Evolutionary conservation across 2,113 vertebrate species (phyloP), one percentile per base, ranked within the genome.

Genomic region (Raja brachyura): DNA sequence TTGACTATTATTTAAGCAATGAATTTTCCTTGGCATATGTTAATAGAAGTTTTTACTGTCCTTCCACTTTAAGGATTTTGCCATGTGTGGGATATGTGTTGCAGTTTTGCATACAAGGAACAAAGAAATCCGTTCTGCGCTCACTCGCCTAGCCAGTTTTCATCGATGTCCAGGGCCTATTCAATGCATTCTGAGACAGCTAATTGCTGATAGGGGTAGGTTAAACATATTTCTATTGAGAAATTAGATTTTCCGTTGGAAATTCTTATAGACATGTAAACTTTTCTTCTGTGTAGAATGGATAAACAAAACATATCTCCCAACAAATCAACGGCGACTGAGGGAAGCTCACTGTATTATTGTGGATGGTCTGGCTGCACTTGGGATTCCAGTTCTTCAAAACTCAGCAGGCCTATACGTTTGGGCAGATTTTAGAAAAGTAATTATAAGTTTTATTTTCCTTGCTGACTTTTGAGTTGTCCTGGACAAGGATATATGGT

Each of bases 381-480:
- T 94, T 73, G 94, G 94, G 74, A 93, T 96, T 93, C 94, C 94
- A 0, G 79, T 95, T 78, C 66, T 94, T 56, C 92, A 85, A 92
- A 93, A 94, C 9, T 94, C 93, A 11, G 94, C 93, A 93, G 95
- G 94, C 77, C 93, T 95, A 48, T 95, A 18, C 77, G 94, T 95
- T n/a, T 95, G 95, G 94, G 95, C 94, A 56, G 95, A 95, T 93
- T 94, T 95, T 93, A 94, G 94, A 88, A 94, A 95, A 93, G 94
- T 94, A 93, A 0, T 93, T 93, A 8, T 77, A 93, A 93, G 25
- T 31, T 63, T 88, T 66, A 63, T 28, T 63, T 88, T 7, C 61
- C 33, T 81, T 54, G 39, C n/a, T 77, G 11, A 33, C 16, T 81
- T 54, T 81, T 79, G 14, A 48, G 16, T 48, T 79, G 33, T 18